phyloP scores from a whole-genome alignment of 2,113 vertebrate genomes.

The Anhinga rufa region DNA sequence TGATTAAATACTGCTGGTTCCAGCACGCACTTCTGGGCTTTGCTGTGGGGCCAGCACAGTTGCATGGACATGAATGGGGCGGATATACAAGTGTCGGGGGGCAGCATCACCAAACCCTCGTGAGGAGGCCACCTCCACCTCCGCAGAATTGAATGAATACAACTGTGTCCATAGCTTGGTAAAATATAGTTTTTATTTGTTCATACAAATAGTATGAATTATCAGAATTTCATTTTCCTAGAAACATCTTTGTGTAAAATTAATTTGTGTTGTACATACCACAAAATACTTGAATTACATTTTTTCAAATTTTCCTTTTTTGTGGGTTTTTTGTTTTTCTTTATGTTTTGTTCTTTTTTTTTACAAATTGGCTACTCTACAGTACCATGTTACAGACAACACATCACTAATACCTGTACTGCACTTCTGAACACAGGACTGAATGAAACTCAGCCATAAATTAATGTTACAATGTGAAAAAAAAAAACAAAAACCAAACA shows the following conservation, averaged over 20 bases:
- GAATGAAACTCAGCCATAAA: conserved; percentile 90
- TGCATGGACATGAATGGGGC: fast-evolving
- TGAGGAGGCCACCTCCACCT: not conserved
- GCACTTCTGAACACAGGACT: conserved; percentile 72
- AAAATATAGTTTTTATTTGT: conserved; percentile 99
- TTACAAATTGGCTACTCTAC: conserved; percentile 81
- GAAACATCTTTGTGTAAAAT: conserved; percentile 97
- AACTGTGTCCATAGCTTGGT: conserved; percentile 57
- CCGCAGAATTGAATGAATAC: not conserved
- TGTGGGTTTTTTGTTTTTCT: not conserved
- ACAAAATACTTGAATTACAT: conserved; percentile 92
- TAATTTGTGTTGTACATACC: conserved; percentile 91
- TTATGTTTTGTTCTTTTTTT: conserved; percentile 6
- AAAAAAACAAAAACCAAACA: not conserved
- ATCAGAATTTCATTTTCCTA: conserved; percentile 92
- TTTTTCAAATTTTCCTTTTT: conserved; percentile 15
- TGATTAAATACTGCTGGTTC: not conserved
- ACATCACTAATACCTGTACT: conserved; percentile 74
- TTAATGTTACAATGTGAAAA: conserved; percentile 53
- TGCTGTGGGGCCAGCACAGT: not conserved
- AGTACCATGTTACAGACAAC: conserved; percentile 79
- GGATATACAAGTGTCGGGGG: fast-evolving
- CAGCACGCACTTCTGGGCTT: not conserved
- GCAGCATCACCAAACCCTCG: not conserved
- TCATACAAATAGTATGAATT: conserved; percentile 98